A percentile compares a stretch with the other conserved stretches of the same genome.
phyloP scores from a whole-genome alignment of 2,888 invertebrate genomes.

The Drosophila mulleri region DNA sequence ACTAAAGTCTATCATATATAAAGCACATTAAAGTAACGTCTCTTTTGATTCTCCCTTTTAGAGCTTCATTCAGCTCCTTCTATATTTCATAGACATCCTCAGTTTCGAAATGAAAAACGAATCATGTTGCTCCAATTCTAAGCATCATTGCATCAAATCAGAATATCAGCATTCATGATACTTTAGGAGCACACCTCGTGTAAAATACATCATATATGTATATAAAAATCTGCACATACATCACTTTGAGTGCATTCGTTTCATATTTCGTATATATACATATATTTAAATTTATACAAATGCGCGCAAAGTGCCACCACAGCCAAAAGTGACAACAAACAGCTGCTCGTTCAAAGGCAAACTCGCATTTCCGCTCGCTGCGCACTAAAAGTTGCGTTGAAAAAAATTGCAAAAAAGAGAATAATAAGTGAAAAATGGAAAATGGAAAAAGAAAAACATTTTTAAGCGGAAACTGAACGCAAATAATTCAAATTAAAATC shows the following conservation, averaged over 20 bases:
- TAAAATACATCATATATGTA: neutral
- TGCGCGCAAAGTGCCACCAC: slow-evolving; percentile 26
- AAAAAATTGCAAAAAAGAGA: neutral
- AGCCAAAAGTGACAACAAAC: slow-evolving; percentile 31
- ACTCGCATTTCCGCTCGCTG: slow-evolving; percentile 55
- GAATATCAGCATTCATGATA: neutral
- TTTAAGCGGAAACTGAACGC: slow-evolving; percentile 41
- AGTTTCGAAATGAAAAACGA: no score
- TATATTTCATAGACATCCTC: no score
- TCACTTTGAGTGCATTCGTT: slow-evolving; percentile 14
- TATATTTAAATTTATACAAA: slow-evolving; percentile 42
- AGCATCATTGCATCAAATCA: no score
- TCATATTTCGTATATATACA: slow-evolving; percentile 17
- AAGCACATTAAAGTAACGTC: no score
- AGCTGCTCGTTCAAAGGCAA: slow-evolving; percentile 45
- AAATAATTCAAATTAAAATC: slow-evolving; percentile 65
- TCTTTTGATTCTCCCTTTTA: neutral
- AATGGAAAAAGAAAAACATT: neutral
- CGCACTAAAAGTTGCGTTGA: slow-evolving; percentile 33
- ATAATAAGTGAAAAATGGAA: no score
- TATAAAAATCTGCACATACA: slow-evolving; percentile 1
- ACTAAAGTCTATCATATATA: neutral
- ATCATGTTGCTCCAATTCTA: no score
- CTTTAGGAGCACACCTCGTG: neutral
- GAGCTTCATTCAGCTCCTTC: neutral